Evolutionary conservation across 2,888 invertebrate genomes (phyloP), one percentile per base, ranked within the genome.

Genomic region (Eupelmus urozonus): DNA sequence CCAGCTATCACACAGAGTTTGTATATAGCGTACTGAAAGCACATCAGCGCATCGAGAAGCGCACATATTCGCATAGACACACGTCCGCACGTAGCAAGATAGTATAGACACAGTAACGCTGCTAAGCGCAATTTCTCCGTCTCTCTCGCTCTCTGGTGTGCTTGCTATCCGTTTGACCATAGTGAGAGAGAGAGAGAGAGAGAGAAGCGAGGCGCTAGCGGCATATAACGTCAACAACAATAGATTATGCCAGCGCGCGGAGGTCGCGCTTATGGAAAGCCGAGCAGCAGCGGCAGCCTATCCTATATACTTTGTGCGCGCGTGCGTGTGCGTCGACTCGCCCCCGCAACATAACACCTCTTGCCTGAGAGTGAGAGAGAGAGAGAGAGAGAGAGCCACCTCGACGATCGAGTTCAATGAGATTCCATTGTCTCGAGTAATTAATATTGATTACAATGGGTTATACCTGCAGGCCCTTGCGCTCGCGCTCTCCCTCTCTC

Each of bases 391-490:
- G 73, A 55, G 63, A 77, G 84, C 82, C 86, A 85, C 84, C 85
- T 88, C 84, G 88, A 87, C 89, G 88, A 89, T 89, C 89, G 87
- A 89, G 85, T 89, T 88, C 89, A 89, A 89, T 89, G 89, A 89
- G 89, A 89, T 89, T 89, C 89, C 88, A 90, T 90, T 90, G 90
- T 90, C 89, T 87, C 87, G 87, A 88, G 89, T 90, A 90, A 90
- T 90, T 90, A 90, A 90, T 90, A 89, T 89, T 89, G 89, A 89
- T 89, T 89, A 88, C 88, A 88, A 88, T 88, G 84, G 88, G 87
- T 88, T 88, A 87, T 87, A 88, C 87, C 88, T 87, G 69, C 62
- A 27, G 62, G 42, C 65, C 13, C 55, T 40, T 40, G n/a, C 51
- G 7, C 62, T 20, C 73, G 13, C 11, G 4, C 62, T 23, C 42